Evolutionary conservation across 2,888 invertebrate species (phyloP), one percentile per base, ranked within the genome.

Genomic region (Aphidius colemani): DNA sequence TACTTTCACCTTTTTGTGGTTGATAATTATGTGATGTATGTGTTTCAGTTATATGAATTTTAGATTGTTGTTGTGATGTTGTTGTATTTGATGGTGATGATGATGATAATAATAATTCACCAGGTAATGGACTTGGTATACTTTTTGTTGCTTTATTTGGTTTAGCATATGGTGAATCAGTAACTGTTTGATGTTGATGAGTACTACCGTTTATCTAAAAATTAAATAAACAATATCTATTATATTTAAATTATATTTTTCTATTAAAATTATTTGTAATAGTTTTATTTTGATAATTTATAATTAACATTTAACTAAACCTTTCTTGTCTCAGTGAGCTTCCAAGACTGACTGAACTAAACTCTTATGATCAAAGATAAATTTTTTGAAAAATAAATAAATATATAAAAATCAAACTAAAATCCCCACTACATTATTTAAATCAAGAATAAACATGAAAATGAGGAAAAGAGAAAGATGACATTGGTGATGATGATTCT

Each of bases 151-250:
- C 87, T 79, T 87, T 87, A 79, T 86, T 87, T 58, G 88, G 88
- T 75, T 88, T 89, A 70, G 90, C 90, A 89, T 90, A 90, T 61
- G 87, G 85, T 51, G 87, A 86, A 75, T 90, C 90, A 70, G 87
- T 87, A 69, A 89, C 88, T 72, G 88, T 88, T 74, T 89, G 88
- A 70, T 85, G 87, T 74, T 88, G 88, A 73, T 87, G 88, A 67
- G 84, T 84, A 69, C 86, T 85, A 76, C 87, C 86, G 78, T 86
- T 88, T 71, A 89, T 86, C 89, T 89, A 83, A 40, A 82, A 82
- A 63, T 0, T 41, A 56, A 59, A 18, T 41, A 13, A 13, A 13
- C n/a, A 59, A 39, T 53, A 53, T 41, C 43, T 7, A 18, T 59
- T 40, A 46, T 50, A 7, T 11, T 39, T 51, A 39, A 46, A 41